Percentiles rank a stretch among this genome's conserved stretches.
phyloP scores from a whole-genome alignment of 2,113 vertebrate species.

The Entomyzon cyanotis region DNA sequence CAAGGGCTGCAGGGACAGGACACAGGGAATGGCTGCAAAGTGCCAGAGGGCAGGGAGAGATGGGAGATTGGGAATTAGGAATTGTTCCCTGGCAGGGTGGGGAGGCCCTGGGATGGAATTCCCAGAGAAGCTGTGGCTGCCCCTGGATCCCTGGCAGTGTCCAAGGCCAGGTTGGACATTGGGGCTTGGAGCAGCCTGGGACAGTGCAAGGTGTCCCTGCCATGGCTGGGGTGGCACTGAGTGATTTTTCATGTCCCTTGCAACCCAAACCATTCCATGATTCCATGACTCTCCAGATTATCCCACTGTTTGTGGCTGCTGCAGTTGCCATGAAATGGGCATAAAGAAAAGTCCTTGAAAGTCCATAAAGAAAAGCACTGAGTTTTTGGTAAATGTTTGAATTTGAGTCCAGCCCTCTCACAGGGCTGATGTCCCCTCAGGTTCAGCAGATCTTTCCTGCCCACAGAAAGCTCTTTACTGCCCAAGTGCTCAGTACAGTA shows the following conservation, averaged over 20 bases:
- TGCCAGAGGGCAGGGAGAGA: accelerated
- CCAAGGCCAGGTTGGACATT: neutral
- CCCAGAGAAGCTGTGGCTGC: neutral
- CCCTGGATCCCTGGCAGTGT: neutral
- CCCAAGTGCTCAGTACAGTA: neutral
- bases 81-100: neutral
- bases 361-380: neutral
- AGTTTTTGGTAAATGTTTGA: neutral
- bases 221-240: neutral
- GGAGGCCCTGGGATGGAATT: neutral
- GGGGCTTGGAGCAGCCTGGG: neutral
- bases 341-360: neutral
- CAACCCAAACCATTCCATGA: neutral
- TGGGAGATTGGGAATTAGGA: neutral
- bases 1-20: neutral
- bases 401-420: neutral
- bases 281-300: neutral
- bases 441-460: neutral
- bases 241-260: neutral
- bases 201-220: neutral
- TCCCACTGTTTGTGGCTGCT: neutral
- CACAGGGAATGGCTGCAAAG: neutral
- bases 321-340: neutral
- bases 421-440: neutral
- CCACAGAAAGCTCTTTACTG: neutral